Evolutionary conservation across 2,888 invertebrate genomes (phyloP).

Genomic region (Pristionchus maxplancki): DNA sequence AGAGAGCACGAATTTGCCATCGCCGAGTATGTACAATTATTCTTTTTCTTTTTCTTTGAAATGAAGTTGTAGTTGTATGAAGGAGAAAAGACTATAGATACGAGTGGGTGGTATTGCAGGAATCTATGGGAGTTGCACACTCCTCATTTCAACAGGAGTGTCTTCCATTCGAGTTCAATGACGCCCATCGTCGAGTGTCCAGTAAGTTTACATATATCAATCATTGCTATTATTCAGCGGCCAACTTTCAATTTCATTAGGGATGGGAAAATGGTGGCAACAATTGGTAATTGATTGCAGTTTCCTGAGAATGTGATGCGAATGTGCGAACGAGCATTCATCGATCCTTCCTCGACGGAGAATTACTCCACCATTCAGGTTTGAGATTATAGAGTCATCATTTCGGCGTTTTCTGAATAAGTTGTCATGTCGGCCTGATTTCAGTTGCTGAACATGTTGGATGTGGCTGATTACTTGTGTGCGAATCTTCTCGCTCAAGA

Average conservation of each 20-base stretch:
- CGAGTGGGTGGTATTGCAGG: not conserved
- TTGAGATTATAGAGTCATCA: not conserved
- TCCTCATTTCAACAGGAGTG: slow-evolving; percentile 16
- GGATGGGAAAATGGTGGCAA: not conserved
- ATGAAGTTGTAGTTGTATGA: too few species aligned
- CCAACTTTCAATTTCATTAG: not conserved
- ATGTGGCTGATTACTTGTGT: slow-evolving; percentile 15
- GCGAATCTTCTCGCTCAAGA: slow-evolving; percentile 14
- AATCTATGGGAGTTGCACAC: slow-evolving; percentile 17
- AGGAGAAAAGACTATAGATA: not conserved
- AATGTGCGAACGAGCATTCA: slow-evolving; percentile 25
- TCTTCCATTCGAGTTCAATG: not conserved
- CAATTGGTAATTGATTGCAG: not conserved
- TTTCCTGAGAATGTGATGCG: slow-evolving; percentile 20
- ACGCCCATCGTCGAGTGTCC: not conserved
- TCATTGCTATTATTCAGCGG: not conserved
- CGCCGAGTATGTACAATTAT: not conserved
- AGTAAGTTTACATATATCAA: too few species aligned
- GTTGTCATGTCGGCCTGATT: too few species aligned
- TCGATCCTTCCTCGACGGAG: slow-evolving; percentile 26
- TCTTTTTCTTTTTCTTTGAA: not conserved
- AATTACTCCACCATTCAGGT: slow-evolving; percentile 26
- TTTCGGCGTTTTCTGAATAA: too few species aligned
- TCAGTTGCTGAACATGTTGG: slow-evolving; percentile 20
- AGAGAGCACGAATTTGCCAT: not conserved